A percentile compares a stretch with the other conserved stretches of the same genome.
Conservation (phyloP, 35 echinoderm and acorn worm species). For the Stichopus chloronotus region DNA sequence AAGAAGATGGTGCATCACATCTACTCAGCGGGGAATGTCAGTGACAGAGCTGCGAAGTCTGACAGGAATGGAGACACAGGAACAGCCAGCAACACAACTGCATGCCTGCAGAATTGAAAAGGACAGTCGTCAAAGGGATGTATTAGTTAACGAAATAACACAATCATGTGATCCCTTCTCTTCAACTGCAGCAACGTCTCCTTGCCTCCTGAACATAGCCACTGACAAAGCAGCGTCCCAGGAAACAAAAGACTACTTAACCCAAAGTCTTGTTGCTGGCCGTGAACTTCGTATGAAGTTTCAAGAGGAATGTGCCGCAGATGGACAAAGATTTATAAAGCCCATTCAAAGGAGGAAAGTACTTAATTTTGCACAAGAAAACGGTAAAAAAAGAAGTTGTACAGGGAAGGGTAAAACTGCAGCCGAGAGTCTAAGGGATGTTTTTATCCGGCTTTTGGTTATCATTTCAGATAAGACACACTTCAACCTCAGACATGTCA, state of each 20-base stretch:
- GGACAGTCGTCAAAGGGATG: constrained; percentile 47
- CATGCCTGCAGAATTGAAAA: constrained; percentile 51
- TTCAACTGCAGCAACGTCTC: constrained; percentile 36
- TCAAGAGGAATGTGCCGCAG: constrained; percentile 58
- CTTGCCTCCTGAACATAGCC: constrained; percentile 66
- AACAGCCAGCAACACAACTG: constrained; percentile 53
- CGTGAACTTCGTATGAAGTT: constrained; percentile 56
- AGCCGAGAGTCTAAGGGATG: constrained; percentile 68
- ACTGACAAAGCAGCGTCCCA: constrained; percentile 63
- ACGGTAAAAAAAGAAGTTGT: constrained; percentile 8
- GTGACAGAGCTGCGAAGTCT: constrained; percentile 62
- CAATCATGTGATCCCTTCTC: constrained; percentile 68
- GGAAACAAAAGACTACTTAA: constrained; percentile 49
- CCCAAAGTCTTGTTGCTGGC: constrained; percentile 46
- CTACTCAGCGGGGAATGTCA: constrained; percentile 64
- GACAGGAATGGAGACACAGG: constrained; percentile 11
- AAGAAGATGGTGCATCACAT: constrained; percentile 68
- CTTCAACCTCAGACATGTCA: constrained; percentile 69
- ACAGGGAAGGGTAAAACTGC: constrained; percentile 30
- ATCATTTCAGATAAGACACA: constrained; percentile 68
- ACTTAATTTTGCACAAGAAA: constrained; percentile 68
- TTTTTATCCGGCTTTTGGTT: constrained; percentile 65
- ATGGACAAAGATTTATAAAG: constrained; percentile 56
- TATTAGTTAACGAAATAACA: constrained; percentile 8
- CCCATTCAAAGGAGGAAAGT: constrained; percentile 63